Evolutionary conservation across 2,797 vertebrate genomes (phyloP).

Genomic region (Macrochelys suwanniensis): DNA sequence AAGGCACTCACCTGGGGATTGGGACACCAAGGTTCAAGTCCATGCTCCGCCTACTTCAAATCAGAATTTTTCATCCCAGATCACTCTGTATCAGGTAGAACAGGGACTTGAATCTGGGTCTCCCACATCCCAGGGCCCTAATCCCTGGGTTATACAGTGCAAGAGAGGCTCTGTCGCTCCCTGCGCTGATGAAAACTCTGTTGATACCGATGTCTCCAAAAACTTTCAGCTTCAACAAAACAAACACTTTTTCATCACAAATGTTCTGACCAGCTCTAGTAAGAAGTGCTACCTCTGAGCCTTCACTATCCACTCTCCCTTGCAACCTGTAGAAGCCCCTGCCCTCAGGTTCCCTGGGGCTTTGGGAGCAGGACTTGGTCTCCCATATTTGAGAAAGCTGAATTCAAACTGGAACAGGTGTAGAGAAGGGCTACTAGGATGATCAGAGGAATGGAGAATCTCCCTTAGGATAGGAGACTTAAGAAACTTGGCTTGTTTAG

Average conservation of each 20-base stretch:
- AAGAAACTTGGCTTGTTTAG: too few species aligned
- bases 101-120: neutral
- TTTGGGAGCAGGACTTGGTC: neutral
- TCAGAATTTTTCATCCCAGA: neutral
- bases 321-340: neutral
- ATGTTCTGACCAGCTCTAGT: too few species aligned
- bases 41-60: neutral
- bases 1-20: too few species aligned
- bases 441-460: too few species aligned
- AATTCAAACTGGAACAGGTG: too few species aligned
- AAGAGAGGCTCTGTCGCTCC: neutral
- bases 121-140: neutral
- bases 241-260: neutral
- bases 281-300: too few species aligned
- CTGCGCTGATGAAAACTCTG: neutral
- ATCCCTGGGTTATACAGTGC: neutral
- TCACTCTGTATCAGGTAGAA: neutral
- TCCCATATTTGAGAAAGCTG: too few species aligned
- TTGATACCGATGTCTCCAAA: neutral
- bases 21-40: neutral
- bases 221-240: neutral
- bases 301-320: neutral
- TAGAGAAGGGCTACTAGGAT: too few species aligned
- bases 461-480: too few species aligned
- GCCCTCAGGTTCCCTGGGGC: neutral